phyloP scores from a whole-genome alignment of 2,888 invertebrate genomes.

The Volucella inanis region DNA sequence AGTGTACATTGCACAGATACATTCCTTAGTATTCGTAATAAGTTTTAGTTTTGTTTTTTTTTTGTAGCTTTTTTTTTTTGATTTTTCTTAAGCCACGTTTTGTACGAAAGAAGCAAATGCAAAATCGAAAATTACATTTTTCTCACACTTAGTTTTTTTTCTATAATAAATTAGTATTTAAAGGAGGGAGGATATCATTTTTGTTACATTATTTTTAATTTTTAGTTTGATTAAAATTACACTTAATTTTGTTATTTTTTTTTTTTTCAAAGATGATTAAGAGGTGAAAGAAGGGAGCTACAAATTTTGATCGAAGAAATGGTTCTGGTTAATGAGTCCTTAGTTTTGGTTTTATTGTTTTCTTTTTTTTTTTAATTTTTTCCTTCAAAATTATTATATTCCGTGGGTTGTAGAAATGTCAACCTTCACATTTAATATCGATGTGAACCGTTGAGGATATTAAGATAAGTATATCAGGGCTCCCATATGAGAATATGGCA shows the following conservation, averaged over 20 bases:
- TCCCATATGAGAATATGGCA: too few species aligned
- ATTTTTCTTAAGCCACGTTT: constrained; percentile 58
- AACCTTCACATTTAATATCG: too few species aligned
- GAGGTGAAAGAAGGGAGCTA: background rate
- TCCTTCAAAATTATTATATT: too few species aligned
- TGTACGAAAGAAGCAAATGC: constrained; percentile 65
- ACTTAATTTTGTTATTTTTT: constrained; percentile 11
- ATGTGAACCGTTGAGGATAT: too few species aligned
- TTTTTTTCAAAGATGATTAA: background rate
- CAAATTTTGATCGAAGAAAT: too few species aligned
- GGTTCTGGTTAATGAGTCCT: too few species aligned
- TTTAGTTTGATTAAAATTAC: constrained; percentile 38
- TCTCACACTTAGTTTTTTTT: constrained; percentile 41
- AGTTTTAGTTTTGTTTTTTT: constrained; percentile 5
- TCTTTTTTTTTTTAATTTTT: too few species aligned
- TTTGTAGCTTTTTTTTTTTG: constrained; percentile 30
- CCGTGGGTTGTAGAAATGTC: too few species aligned
- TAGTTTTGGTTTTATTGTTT: too few species aligned
- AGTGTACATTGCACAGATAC: constrained; percentile 60
- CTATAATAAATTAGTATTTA: constrained; percentile 1
- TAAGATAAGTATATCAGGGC: too few species aligned
- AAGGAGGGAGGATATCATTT: constrained; percentile 56
- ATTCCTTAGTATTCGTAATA: constrained; percentile 31
- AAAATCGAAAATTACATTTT: constrained; percentile 54
- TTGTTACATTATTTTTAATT: constrained; percentile 29